These are phyloP conservation scores for Montipora efflorescens DNA, from an alignment of 64 coral and sea anemone species.

Conservation along the genomic window DNA sequence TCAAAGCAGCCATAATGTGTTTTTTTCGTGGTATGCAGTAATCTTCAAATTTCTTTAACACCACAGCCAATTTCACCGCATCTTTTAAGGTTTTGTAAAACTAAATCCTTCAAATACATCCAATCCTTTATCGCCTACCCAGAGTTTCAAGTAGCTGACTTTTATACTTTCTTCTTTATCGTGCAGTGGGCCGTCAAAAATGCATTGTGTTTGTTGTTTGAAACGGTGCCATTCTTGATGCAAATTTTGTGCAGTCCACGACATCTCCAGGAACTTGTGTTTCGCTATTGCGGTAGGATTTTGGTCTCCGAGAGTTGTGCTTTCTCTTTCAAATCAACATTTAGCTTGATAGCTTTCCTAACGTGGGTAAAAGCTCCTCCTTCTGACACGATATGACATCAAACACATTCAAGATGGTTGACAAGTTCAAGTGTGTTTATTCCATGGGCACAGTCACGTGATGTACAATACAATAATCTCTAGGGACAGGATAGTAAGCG, in stretches of 20 bases:
- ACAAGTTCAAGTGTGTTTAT: too few species aligned
- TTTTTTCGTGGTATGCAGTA: not conserved
- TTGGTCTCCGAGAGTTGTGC: not conserved
- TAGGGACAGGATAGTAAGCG: too few species aligned
- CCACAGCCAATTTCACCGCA: not conserved
- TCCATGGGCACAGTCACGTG: too few species aligned
- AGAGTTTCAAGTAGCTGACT: constrained; percentile 5
- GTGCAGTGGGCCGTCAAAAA: not conserved
- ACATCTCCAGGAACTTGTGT: not conserved
- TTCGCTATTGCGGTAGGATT: not conserved
- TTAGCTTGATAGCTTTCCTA: too few species aligned
- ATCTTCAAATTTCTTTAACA: constrained; percentile 16
- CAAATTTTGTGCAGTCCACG: not conserved
- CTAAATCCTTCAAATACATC: not conserved
- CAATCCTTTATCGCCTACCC: not conserved
- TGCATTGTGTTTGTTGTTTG: not conserved
- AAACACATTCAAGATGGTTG: too few species aligned
- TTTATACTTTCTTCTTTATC: not conserved
- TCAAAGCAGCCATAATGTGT: constrained; percentile 35
- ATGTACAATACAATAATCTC: too few species aligned
- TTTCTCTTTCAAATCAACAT: too few species aligned
- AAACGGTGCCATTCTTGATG: not conserved
- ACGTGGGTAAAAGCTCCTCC: too few species aligned
- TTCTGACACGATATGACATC: too few species aligned
- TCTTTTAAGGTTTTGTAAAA: not conserved